Conservation (phyloP, 2,113 vertebrate genomes). For the Progne subis region DNA sequence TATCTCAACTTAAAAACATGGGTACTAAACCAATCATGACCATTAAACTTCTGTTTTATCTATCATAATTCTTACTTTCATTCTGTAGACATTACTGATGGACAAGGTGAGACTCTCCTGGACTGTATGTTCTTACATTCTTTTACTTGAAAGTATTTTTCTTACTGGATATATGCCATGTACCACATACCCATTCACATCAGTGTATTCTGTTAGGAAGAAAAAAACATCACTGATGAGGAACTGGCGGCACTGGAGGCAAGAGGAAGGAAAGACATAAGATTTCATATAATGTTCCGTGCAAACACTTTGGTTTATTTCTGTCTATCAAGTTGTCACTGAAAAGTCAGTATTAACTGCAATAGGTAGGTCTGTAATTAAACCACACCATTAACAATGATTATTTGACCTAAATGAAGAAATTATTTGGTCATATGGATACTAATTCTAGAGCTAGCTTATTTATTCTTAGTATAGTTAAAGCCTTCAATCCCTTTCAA, state of each 20-base stretch:
- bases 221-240: neutral
- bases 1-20: neutral
- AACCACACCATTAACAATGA: neutral
- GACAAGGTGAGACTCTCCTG: neutral
- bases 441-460: neutral
- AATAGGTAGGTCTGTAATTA: neutral
- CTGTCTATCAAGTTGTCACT: neutral
- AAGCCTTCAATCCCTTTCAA: neutral
- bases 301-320: neutral
- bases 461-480: neutral
- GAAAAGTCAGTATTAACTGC: neutral
- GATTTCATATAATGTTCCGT: neutral
- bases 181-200: neutral
- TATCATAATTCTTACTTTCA: neutral
- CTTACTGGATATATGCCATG: neutral
- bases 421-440: neutral
- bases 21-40: neutral
- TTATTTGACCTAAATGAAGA: neutral
- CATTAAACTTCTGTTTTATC: neutral
- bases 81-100: neutral
- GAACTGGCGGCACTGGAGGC: neutral
- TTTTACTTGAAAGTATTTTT: neutral
- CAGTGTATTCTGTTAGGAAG: neutral
- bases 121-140: neutral
- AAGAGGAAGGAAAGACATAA: neutral